Percentiles rank a stretch among this genome's conserved stretches.
Evolutionary conservation across 2,888 invertebrate genomes (phyloP).

Genomic region (Thereva unica): DNA sequence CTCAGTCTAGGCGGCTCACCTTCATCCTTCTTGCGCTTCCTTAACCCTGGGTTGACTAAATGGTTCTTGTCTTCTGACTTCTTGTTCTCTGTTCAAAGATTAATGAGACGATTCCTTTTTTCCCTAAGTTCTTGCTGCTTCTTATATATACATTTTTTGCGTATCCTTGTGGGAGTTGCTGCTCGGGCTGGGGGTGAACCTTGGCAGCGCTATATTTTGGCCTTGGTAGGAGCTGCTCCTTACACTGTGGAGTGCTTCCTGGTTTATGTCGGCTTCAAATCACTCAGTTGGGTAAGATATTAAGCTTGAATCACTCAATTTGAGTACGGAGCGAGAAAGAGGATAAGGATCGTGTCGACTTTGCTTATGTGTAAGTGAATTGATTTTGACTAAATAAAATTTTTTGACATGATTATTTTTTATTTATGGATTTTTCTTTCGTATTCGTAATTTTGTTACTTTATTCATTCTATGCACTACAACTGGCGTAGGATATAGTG

Average conservation of each 20-base stretch:
- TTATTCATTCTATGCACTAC: too few relatives aligned
- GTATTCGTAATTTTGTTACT: too few relatives aligned
- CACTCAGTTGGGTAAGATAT: conserved; percentile 32
- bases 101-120: conserved; percentile 32
- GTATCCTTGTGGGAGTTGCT: conserved; percentile 2
- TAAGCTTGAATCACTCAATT: conserved; percentile 29
- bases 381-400: too few relatives aligned
- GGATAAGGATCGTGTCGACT: too few relatives aligned
- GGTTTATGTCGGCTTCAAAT: conserved; percentile 17
- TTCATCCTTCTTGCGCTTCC: conserved; percentile 38
- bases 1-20: conserved; percentile 36
- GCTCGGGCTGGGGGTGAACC: conserved; percentile 1
- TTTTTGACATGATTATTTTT: too few relatives aligned
- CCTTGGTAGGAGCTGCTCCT: conserved; percentile 24
- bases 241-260: conserved; percentile 19
- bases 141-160: too few relatives aligned
- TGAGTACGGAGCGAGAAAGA: too few relatives aligned
- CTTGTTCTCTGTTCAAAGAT: conserved; percentile 30
- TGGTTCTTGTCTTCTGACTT: conserved; percentile 34
- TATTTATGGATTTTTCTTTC: too few relatives aligned
- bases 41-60: conserved; percentile 37
- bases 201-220: conserved; percentile 7
- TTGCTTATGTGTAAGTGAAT: too few relatives aligned
- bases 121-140: conserved; percentile 9
- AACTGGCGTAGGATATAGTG: too few relatives aligned